phyloP scores from a whole-genome alignment of 2,797 vertebrate species.

The Lacerta bilineata region DNA sequence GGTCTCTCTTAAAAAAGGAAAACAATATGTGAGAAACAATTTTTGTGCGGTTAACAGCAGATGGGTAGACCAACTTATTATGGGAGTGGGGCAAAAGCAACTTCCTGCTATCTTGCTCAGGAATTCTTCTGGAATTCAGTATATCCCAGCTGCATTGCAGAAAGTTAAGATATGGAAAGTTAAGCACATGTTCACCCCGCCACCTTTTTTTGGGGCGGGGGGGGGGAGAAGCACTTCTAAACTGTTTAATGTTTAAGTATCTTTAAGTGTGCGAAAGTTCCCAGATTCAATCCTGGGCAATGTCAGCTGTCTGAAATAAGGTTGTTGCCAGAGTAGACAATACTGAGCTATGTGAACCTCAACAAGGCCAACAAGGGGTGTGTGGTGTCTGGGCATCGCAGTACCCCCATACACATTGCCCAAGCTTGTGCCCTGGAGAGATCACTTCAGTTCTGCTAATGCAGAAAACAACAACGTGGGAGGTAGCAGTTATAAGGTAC shows the following conservation, averaged over 20 bases:
- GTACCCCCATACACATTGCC: no score
- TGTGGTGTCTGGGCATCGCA: no score
- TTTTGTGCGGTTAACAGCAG: no score
- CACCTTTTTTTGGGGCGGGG: neutral
- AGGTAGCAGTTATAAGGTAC: no score
- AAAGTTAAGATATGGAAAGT: neutral
- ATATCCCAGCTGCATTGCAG: neutral
- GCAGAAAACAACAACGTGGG: no score
- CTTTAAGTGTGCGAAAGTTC: no score
- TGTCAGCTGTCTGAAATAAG: neutral
- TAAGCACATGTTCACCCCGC: no score
- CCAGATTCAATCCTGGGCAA: neutral
- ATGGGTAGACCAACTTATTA: neutral
- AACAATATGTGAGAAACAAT: neutral
- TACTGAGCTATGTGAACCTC: no score
- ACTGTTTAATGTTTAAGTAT: neutral
- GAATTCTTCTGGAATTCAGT: neutral
- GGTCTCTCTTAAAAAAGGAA: neutral
- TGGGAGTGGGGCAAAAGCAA: neutral
- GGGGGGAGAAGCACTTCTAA: neutral
- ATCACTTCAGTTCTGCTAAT: no score
- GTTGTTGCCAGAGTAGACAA: neutral
- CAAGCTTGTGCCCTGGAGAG: no score
- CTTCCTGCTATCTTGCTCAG: neutral
- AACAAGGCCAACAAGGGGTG: no score